Base-by-base conservation (phyloP, 2,888 invertebrate species). In the Protonemura montana region DNA sequence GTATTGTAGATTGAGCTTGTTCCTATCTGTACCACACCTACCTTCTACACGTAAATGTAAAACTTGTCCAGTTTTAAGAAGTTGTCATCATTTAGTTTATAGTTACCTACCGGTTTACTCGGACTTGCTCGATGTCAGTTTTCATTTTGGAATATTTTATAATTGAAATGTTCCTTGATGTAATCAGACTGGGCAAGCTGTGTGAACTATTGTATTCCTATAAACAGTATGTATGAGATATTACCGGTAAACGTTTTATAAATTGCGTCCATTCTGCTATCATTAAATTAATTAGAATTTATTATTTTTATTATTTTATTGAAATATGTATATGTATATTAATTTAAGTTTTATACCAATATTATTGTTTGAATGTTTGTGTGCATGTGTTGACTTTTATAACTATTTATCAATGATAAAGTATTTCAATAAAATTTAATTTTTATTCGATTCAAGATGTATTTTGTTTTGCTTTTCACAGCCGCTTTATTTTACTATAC, bases 251-350 rank as follows among this genome's bases (percentile, higher is more conserved):
- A 81, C 81, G 28, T 27, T 10, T 80, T 80, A 26, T 25, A 16
- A n/a, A 6, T 81, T 29, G 28, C n/a, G 26, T 30, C 81, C n/a
- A 80, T 80, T 5, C 16, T 16, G 80, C n/a, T 5, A 80, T 25
- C 80, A 81, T 81, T 81, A 81, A 81, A 81, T 81, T 81, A 81
- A 78, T 10, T 78, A 26, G 16, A 21, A 25, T 2, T 6, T 78
- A 78, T 78, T 78, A 81, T 81, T 81, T 21, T 28, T 81, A 81
- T 81, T 81, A 81, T 81, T 81, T 29, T 81, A 81, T 81, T 78
- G 78, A 26, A 78, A 78, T 78, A 27, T 27, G n/a, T 27, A 35
- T 35, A 35, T 81, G 28, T 81, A 28, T 81, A 28, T 28, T 28
- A 28, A 81, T 81, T 81, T 81, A 30, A 81, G n/a, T 81, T 28